Conservation (phyloP, 2,797 vertebrate species). For the Poecile montanus region DNA sequence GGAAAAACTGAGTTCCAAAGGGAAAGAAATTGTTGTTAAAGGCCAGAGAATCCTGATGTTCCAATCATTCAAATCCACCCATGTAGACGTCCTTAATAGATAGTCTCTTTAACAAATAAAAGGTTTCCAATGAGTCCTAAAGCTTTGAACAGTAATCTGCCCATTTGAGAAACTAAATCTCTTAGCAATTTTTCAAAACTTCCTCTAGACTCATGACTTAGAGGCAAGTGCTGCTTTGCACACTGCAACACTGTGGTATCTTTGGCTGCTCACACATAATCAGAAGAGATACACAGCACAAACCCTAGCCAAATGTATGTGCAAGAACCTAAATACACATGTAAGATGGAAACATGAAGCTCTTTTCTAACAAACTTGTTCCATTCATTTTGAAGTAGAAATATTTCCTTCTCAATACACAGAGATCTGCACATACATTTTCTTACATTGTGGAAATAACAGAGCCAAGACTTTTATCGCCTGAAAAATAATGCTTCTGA, state of each 20-base stretch:
- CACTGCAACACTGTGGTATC: not conserved
- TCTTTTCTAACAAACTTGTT: not conserved
- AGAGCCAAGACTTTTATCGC: not conserved
- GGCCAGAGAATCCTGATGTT: not conserved
- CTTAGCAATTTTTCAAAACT: not conserved
- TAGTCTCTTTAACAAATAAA: not conserved
- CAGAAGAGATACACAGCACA: not conserved
- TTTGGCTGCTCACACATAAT: not conserved
- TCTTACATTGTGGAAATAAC: not conserved
- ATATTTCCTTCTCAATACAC: not conserved
- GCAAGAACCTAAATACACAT: not conserved
- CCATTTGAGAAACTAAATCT: not conserved
- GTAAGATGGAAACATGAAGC: not conserved
- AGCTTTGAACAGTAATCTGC: not conserved
- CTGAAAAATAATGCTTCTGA: not conserved
- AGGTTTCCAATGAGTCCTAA: not conserved
- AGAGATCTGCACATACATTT: not conserved
- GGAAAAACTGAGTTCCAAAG: not conserved
- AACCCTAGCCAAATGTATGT: not conserved
- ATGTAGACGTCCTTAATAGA: not conserved
- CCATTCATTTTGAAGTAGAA: not conserved
- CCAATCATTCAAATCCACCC: not conserved
- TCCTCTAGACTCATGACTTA: not conserved
- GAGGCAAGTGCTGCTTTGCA: not conserved
- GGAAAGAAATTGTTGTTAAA: not conserved